These are phyloP conservation scores for Tapirus indicus DNA, from an alignment of 2,797 vertebrate species.

Conservation along the genomic window DNA sequence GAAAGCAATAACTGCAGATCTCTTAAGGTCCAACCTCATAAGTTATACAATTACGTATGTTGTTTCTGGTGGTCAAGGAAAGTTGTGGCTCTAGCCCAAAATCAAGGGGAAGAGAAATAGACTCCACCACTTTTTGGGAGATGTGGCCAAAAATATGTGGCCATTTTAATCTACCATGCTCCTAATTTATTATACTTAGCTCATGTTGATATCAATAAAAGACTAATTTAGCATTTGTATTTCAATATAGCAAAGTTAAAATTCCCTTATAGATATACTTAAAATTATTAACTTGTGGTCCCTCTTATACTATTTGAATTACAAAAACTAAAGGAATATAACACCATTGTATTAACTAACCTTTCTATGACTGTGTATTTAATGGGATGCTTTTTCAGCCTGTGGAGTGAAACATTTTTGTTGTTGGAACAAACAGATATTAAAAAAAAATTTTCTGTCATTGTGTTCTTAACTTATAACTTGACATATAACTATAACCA, in stretches of 20 bases:
- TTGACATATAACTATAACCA: neutral
- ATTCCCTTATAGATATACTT: neutral
- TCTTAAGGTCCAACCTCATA: neutral
- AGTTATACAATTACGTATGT: neutral
- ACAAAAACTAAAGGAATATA: neutral
- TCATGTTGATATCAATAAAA: neutral
- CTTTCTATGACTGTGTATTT: neutral
- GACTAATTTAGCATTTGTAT: neutral
- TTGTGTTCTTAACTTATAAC: neutral
- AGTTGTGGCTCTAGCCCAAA: neutral
- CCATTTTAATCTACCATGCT: neutral
- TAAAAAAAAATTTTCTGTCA: neutral
- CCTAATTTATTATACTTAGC: neutral
- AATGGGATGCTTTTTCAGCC: neutral
- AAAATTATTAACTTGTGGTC: neutral
- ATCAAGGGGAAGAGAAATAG: neutral
- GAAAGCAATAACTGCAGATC: neutral
- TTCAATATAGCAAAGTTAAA: conserved; percentile 3
- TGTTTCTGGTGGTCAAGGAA: neutral
- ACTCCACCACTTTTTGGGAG: neutral
- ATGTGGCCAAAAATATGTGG: neutral
- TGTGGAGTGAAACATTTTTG: neutral
- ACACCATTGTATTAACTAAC: neutral
- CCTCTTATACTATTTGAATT: neutral
- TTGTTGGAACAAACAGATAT: neutral